These are phyloP conservation scores for Zophobas morio DNA, from an alignment of 1,140 invertebrate species.

Conservation along the genomic window DNA sequence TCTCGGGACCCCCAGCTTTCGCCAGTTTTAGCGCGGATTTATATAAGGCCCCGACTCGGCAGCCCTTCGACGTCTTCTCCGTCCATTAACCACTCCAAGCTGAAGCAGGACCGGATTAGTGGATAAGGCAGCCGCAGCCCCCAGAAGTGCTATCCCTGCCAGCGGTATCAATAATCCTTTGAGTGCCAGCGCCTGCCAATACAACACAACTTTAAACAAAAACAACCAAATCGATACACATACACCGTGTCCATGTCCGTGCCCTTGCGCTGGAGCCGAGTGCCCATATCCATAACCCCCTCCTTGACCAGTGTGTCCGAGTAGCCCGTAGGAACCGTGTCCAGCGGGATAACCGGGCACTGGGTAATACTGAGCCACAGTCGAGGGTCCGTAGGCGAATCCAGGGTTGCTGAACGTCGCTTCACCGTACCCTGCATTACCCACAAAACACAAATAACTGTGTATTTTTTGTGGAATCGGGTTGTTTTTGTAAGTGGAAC, in stretches of 20 bases:
- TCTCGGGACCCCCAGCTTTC: slow-evolving; percentile 9
- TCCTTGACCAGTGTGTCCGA: slow-evolving; percentile 22
- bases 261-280: background rate
- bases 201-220: background rate
- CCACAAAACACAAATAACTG: too few relatives aligned
- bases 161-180: slow-evolving; percentile 81
- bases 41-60: slow-evolving; percentile 50
- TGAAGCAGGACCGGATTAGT: slow-evolving; percentile 84
- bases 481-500: too few relatives aligned
- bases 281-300: slow-evolving; percentile 10
- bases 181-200: slow-evolving; percentile 69
- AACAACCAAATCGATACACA: too few relatives aligned
- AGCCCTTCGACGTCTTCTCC: slow-evolving; percentile 64
- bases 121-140: slow-evolving; percentile 82
- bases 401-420: background rate
- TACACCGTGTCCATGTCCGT: slow-evolving; percentile 6
- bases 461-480: too few relatives aligned
- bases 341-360: background rate
- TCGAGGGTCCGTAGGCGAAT: background rate
- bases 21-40: slow-evolving; percentile 55
- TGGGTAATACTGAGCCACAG: background rate
- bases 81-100: slow-evolving; percentile 76
- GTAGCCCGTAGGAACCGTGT: slow-evolving; percentile 2
- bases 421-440: background rate
- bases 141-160: slow-evolving; percentile 83